Evolutionary conservation across 2,113 vertebrate genomes (phyloP).

Genomic region (Merops nubicus): DNA sequence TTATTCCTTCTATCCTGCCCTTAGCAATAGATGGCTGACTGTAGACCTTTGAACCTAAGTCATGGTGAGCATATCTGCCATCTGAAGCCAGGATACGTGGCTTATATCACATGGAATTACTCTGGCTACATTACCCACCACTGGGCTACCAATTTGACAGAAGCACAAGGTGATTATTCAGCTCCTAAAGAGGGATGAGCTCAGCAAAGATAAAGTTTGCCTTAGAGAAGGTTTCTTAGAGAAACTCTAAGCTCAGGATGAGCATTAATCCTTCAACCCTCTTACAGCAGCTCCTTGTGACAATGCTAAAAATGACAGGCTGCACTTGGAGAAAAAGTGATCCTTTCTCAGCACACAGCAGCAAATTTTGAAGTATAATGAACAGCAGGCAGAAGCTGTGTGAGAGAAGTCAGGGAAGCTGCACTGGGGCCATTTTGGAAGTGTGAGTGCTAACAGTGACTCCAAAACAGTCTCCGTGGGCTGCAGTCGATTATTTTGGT

Average conservation of each 20-base stretch:
- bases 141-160: not conserved
- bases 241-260: slow-evolving; percentile 15
- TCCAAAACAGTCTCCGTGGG: slow-evolving; percentile 18
- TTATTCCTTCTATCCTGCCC: not conserved
- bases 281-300: slow-evolving; percentile 23
- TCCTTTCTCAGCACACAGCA: not conserved
- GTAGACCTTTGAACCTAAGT: not conserved
- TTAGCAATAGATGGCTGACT: not conserved
- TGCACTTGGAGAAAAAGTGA: not conserved
- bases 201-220: slow-evolving; percentile 49
- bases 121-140: not conserved
- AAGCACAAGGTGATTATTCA: not conserved
- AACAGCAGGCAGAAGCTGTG: not conserved
- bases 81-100: not conserved
- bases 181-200: slow-evolving; percentile 46
- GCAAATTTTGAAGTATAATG: slow-evolving; percentile 6
- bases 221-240: slow-evolving; percentile 14
- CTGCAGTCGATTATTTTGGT: slow-evolving; percentile 27
- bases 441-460: not conserved
- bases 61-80: not conserved
- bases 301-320: not conserved
- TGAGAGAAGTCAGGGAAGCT: not conserved
- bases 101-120: not conserved
- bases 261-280: slow-evolving; percentile 1
- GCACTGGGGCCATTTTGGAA: slow-evolving; percentile 19